Percentiles rank a stretch among this genome's conserved stretches.
Evolutionary conservation across 2,888 invertebrate genomes (phyloP).

Genomic region (Papilio gigon): DNA sequence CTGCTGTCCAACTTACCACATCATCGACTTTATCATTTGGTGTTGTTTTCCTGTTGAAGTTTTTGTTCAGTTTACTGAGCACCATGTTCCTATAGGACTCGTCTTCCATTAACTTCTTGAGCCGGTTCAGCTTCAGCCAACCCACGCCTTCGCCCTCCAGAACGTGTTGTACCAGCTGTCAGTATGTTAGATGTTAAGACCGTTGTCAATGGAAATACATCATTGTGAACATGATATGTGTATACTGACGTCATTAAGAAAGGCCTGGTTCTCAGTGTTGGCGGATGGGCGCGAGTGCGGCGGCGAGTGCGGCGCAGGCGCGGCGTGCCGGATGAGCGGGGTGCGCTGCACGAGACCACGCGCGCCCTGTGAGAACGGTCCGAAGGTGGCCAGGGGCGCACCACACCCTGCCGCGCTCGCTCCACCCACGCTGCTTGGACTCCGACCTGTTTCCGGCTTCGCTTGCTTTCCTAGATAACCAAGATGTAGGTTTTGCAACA

Average conservation of each 20-base stretch:
- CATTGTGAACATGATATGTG: not conserved
- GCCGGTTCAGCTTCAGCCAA: conserved; percentile 95
- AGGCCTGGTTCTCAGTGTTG: conserved; percentile 95
- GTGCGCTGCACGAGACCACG: conserved; percentile 95
- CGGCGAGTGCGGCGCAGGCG: conserved; percentile 84
- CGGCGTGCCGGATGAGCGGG: conserved; percentile 92
- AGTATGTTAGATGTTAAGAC: too few relatives aligned
- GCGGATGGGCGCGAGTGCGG: conserved; percentile 88
- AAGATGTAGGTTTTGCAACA: too few relatives aligned
- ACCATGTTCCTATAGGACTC: conserved; percentile 98
- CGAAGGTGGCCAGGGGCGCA: conserved; percentile 61
- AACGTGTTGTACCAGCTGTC: conserved; percentile 89
- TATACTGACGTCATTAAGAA: conserved; percentile 91
- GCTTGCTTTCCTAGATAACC: conserved; percentile 58
- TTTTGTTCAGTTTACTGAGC: conserved; percentile 96
- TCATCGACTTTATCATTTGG: conserved; percentile 99
- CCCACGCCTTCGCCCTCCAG: conserved; percentile 97
- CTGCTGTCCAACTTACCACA: conserved; percentile 87
- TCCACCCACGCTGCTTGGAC: conserved; percentile 38
- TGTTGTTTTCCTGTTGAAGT: conserved; percentile 94
- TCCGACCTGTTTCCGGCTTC: conserved; percentile 45
- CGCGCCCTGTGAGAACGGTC: conserved; percentile 84
- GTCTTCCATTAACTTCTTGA: conserved; percentile 98
- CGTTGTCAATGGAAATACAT: too few relatives aligned
- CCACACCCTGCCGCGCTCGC: conserved; percentile 38